Percentiles rank a stretch among this genome's conserved stretches.
These are phyloP conservation scores for Stenodema calcarata DNA, from an alignment of 2,888 invertebrate genomes.

Conservation along the genomic window DNA sequence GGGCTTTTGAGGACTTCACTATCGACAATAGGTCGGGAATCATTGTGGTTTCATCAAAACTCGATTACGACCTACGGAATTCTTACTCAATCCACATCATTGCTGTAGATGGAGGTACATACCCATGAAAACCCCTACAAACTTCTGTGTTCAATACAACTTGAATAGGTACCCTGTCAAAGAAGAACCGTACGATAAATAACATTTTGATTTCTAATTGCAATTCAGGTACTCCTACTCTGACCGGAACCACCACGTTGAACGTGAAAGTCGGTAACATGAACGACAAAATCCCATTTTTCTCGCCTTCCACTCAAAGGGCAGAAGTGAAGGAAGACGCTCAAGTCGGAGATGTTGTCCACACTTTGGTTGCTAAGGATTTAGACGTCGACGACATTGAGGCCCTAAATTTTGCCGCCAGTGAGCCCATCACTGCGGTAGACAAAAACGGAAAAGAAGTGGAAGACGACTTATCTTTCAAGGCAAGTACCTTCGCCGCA, in stretches of 20 bases:
- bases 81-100: constrained; percentile 81
- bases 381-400: constrained; percentile 77
- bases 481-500: constrained; percentile 57
- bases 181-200: no score
- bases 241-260: constrained; percentile 81
- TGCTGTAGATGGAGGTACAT: constrained; percentile 76
- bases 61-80: constrained; percentile 83
- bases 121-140: background rate
- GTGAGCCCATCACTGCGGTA: constrained; percentile 77
- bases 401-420: constrained; percentile 71
- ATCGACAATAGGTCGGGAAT: constrained; percentile 80
- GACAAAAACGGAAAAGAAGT: constrained; percentile 84
- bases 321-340: constrained; percentile 85
- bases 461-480: constrained; percentile 60
- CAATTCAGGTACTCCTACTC: constrained; percentile 73
- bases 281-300: constrained; percentile 86
- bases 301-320: constrained; percentile 78
- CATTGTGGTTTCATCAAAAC: constrained; percentile 75
- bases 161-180: no score
- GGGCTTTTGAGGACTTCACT: constrained; percentile 82
- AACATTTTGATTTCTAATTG: no score
- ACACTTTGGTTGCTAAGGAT: constrained; percentile 77
- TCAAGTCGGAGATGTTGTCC: constrained; percentile 72
- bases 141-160: no score
- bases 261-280: constrained; percentile 82